Base-by-base conservation (phyloP, 2,888 invertebrate genomes). In the Microplitis manilae region DNA sequence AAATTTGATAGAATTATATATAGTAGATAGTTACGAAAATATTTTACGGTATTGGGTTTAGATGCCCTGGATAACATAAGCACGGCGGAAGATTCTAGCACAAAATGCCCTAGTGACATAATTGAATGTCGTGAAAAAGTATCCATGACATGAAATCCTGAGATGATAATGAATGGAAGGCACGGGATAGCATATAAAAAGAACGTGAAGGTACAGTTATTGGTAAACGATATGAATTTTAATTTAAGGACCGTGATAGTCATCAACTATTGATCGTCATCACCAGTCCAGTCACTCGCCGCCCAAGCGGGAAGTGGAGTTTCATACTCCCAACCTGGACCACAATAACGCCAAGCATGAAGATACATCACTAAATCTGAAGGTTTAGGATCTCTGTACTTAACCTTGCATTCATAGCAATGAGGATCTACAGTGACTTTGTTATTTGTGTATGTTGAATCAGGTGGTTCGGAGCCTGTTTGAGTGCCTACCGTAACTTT, bases 231-330 rank as follows among this genome's bases (percentile, higher is more conserved):
- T 73, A 17, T 30, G 20, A 50, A 50, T 50, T 50, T 40, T 73
- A 59, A 30, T 6, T 67, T 30, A 15, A 17, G 50, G 15, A 62
- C 13, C 17, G 40, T 70, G 30, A 39, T 15, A n/a, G 65, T 76
- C 72, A 41, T 80, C 68, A 81, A 88, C 88, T 88, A 88, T 91
- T 91, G 91, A 86, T 94, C 94, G 62, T 93, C 94, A 85, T 95
- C 96, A 85, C 95, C 95, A 77, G 92, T 91, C 97, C 97, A 97
- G 84, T 96, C 95, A 72, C 95, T 93, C 87, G 93, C 92, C 60
- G 98, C 98, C 98, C 98, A 98, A 75, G 94, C 94, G 0, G 98
- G 98, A 84, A 98, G 91, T 87, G 95, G 94, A 1, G 97, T 97
- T 91, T 96, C 95, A 90, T 96, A 98, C 86, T 96, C 95, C 98